A percentile compares a stretch with the other conserved stretches of the same genome.
phyloP scores from a whole-genome alignment of 2,797 vertebrate genomes.

The Schizothorax lantsangensis region DNA sequence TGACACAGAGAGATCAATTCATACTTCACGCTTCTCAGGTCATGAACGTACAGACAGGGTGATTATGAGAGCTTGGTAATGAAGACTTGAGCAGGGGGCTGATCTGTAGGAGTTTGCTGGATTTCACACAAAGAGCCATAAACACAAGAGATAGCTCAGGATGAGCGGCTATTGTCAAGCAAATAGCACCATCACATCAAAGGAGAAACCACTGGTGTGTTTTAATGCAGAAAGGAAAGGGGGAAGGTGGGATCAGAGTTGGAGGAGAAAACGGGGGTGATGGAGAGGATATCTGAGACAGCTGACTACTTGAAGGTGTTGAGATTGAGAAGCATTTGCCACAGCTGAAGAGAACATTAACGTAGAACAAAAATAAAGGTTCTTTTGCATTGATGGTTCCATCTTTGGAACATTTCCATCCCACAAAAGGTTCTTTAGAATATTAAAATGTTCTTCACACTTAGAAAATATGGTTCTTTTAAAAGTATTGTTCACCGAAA shows the following conservation, averaged over 20 bases:
- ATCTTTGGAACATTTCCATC: background rate
- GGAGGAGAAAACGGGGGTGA: background rate
- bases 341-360: background rate
- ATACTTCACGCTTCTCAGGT: slow-evolving; percentile 53
- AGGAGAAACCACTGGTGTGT: slow-evolving; percentile 52
- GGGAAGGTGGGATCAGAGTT: background rate
- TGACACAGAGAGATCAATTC: background rate
- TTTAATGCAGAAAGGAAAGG: slow-evolving; percentile 56
- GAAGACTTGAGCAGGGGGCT: slow-evolving; percentile 56
- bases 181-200: slow-evolving; percentile 63
- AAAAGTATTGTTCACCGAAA: background rate
- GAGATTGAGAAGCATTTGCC: slow-evolving; percentile 4
- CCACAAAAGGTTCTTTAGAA: background rate
- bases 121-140: slow-evolving; percentile 66
- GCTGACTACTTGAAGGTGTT: slow-evolving; percentile 1
- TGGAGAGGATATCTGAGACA: slow-evolving; percentile 8
- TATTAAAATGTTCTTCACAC: background rate
- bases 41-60: slow-evolving; percentile 66
- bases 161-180: slow-evolving; percentile 58
- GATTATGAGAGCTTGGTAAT: slow-evolving; percentile 46
- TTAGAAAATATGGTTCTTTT: background rate
- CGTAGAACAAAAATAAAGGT: background rate
- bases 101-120: slow-evolving; percentile 63
- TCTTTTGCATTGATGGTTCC: background rate
- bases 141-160: slow-evolving; percentile 68